Percentiles rank a stretch among this genome's conserved stretches.
Evolutionary conservation across 2,888 invertebrate species (phyloP).

Genomic region (Tubulanus polymorphus): DNA sequence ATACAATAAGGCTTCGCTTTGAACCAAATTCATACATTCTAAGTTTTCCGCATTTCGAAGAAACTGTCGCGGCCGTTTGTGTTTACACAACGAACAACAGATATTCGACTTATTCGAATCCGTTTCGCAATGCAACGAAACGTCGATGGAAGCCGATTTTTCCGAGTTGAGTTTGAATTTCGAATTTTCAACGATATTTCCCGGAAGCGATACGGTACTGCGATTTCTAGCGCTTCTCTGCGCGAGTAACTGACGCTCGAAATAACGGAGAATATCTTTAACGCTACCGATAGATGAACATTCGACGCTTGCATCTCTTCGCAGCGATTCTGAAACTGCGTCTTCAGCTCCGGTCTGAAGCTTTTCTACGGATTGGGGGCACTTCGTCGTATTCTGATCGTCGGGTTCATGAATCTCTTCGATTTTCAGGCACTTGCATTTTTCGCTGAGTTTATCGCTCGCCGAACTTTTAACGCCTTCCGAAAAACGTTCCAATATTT

Average conservation of each 20-base stretch:
- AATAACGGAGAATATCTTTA: background rate
- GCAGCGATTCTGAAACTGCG: background rate
- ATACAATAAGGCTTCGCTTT: background rate
- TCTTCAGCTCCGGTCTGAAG: background rate
- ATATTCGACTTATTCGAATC: background rate
- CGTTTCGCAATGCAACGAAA: background rate
- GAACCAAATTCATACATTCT: background rate
- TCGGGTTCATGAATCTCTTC: background rate
- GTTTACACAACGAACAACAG: background rate
- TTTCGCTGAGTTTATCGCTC: background rate
- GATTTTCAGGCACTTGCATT: background rate
- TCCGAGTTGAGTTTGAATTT: background rate
- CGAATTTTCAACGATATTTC: no score
- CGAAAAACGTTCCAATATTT: constrained; percentile 28
- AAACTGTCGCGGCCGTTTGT: background rate
- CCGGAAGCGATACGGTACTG: background rate
- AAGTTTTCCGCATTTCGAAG: background rate
- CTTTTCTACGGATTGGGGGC: background rate
- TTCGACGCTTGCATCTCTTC: background rate
- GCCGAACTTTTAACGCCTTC: background rate
- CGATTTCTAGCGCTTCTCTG: no score
- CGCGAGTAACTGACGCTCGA: background rate
- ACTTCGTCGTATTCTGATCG: background rate
- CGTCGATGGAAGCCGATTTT: background rate
- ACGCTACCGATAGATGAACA: background rate